phyloP scores from a whole-genome alignment of 53 echinoderm and acorn worm genomes.

The Arbacia lixula region DNA sequence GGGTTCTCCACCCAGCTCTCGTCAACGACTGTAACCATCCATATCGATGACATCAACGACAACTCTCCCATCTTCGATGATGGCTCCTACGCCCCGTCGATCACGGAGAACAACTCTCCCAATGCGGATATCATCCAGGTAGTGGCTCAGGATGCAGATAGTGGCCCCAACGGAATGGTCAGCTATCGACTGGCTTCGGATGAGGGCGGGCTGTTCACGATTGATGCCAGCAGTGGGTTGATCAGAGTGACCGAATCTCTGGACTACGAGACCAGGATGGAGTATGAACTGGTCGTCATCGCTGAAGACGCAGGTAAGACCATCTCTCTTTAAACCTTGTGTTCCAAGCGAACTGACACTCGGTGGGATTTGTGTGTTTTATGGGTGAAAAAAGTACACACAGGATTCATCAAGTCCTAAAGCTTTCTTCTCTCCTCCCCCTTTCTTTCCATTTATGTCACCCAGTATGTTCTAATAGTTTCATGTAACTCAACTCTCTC shows the following conservation, averaged over 20 bases:
- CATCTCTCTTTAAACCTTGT: no score
- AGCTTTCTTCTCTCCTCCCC: no score
- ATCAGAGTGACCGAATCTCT: slow-evolving; percentile 66
- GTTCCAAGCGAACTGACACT: no score
- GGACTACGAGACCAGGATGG: slow-evolving; percentile 67
- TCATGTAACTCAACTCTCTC: no score
- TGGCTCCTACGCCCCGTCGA: slow-evolving; percentile 57
- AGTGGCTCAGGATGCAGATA: slow-evolving; percentile 77
- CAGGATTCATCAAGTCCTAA: no score
- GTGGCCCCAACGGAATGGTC: slow-evolving; percentile 73
- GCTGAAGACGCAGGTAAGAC: slow-evolving; percentile 93
- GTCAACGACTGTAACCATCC: slow-evolving; percentile 62
- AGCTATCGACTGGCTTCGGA: slow-evolving; percentile 74
- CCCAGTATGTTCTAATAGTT: no score
- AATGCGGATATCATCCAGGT: slow-evolving; percentile 66
- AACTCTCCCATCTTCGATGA: slow-evolving; percentile 75
- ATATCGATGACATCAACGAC: slow-evolving; percentile 85
- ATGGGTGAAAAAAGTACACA: no score
- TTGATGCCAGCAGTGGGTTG: slow-evolving; percentile 72
- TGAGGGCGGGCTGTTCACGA: slow-evolving; percentile 80
- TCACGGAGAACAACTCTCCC: slow-evolving; percentile 82
- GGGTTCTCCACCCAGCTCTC: slow-evolving; percentile 70
- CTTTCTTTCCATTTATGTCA: no score
- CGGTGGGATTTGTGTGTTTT: no score
- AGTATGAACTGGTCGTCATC: slow-evolving; percentile 67